Percentiles rank a stretch among this genome's conserved stretches.
These are phyloP conservation scores for Hyposoter dolosus DNA, from an alignment of 2,888 invertebrate genomes.

Conservation along the genomic window DNA sequence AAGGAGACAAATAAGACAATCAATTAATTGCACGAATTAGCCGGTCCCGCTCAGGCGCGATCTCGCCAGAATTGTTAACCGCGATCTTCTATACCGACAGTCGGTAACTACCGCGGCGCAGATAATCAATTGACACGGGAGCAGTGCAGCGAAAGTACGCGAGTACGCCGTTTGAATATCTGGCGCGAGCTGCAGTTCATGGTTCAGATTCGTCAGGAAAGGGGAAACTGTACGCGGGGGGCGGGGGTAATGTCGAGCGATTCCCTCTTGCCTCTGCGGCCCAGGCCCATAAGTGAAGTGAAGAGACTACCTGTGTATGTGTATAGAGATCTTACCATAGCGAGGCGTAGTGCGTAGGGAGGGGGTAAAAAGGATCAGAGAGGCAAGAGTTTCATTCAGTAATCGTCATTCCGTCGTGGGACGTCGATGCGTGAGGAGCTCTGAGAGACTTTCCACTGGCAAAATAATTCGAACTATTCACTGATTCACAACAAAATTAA, in stretches of 20 bases:
- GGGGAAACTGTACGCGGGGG: neutral
- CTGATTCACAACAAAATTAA: neutral
- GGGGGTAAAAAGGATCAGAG: constrained; percentile 44
- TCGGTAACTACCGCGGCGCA: too few relatives aligned
- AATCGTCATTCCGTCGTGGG: constrained; percentile 72
- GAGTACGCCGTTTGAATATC: too few relatives aligned
- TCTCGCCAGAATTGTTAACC: too few relatives aligned
- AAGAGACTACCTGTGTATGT: neutral
- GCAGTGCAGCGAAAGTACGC: too few relatives aligned
- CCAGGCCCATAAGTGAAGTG: neutral
- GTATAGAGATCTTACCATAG: neutral
- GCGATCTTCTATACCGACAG: too few relatives aligned
- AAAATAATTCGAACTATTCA: constrained; percentile 2
- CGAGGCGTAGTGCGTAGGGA: neutral
- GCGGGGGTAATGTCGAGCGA: neutral
- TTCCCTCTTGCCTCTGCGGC: neutral
- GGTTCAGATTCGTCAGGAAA: too few relatives aligned
- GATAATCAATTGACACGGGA: too few relatives aligned
- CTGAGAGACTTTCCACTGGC: constrained; percentile 2
- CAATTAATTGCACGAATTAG: too few relatives aligned
- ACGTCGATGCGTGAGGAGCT: constrained; percentile 65
- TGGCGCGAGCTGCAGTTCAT: too few relatives aligned
- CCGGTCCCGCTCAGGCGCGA: too few relatives aligned
- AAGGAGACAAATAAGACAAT: too few relatives aligned
- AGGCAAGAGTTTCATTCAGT: constrained; percentile 69